Base-by-base conservation (phyloP, 2,113 vertebrate genomes). In the crab-eating macaque (Macaca fascicularis) region DNA sequence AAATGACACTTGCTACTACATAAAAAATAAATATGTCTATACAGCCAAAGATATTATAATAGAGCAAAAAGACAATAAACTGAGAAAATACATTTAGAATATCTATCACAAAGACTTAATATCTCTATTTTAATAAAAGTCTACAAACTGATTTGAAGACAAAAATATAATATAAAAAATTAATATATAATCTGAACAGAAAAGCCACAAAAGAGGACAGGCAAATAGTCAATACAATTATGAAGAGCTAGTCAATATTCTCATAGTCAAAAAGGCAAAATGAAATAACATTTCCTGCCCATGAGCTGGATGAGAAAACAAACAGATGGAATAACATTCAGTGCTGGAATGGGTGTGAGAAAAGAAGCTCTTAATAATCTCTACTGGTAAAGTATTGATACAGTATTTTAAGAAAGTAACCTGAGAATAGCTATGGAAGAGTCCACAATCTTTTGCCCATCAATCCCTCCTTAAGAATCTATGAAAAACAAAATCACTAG, bases 11-110 rank as follows among this genome's bases (percentile, higher is more conserved):
- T 85, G 84, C 22, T 50, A 59, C 22, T 89, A 72, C 40, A 61
- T 80, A 91, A 93, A 45, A 88, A 67, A 14, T 89, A 88, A 93
- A 96, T 27, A 89, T 70, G 78, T 94, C 23, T 78, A 35, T 93
- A 91, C 92, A 93, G 12, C 22, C 75, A 94, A 85, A 94, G 57
- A 35, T 25, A 40, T 82, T 89, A 50, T 75, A 83, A 79, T 90
- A 89, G 79, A 82, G 69, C 61, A 13, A 96, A 91, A 90, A 74
- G 19, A 52, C 8, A 93, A 69, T 74, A 79, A 30, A 59, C 35
- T 50, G 35, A 90, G 40, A 93, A 45, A 38, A 89, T 83, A 70
- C 20, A 40, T 64, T 76, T 89, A 92, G 50, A 96, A 48, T 59
- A 64, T 81, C 55, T 80, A 43, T 72, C 64, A 78, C 8, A 93